Evolutionary conservation across 2,888 invertebrate species (phyloP).

Genomic region (Dasysyrphus tricinctus): DNA sequence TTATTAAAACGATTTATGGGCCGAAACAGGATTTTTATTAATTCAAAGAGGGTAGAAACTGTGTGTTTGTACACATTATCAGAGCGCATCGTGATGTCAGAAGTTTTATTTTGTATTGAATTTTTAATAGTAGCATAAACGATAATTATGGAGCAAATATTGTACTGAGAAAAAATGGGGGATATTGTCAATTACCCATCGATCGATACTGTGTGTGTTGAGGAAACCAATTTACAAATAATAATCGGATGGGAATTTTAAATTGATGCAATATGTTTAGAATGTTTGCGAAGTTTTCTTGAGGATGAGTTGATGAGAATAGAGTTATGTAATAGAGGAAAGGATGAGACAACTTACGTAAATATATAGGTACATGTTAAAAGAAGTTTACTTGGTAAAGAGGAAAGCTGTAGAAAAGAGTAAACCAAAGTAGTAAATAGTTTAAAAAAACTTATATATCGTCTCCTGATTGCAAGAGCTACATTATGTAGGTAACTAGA

Average conservation of each 20-base stretch:
- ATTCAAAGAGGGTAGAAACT: not conserved
- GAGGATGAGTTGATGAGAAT: not conserved
- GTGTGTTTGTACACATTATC: constrained; percentile 4
- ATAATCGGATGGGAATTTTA: constrained; percentile 7
- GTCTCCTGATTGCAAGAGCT: too few relatives aligned
- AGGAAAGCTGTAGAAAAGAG: constrained; percentile 75
- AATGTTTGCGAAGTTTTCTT: constrained; percentile 6
- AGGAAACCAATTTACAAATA: constrained; percentile 8
- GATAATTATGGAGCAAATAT: constrained; percentile 39
- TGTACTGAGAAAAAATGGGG: constrained; percentile 5
- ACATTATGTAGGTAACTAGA: too few relatives aligned
- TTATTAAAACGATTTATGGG: constrained; percentile 13
- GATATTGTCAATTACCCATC: constrained; percentile 25
- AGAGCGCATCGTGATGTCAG: constrained; percentile 22
- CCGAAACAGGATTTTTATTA: constrained; percentile 35
- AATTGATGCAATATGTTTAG: constrained; percentile 18
- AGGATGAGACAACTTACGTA: too few relatives aligned
- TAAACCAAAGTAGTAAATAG: too few relatives aligned
- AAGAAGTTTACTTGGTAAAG: too few relatives aligned
- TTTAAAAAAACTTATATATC: too few relatives aligned
- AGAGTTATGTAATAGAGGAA: too few relatives aligned
- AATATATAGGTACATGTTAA: too few relatives aligned
- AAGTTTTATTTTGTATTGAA: constrained; percentile 21
- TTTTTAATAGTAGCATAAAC: constrained; percentile 35
- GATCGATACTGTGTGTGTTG: constrained; percentile 29